Evolutionary conservation across 2,113 vertebrate species (phyloP).

Genomic region (Drymodes brunneopygia): DNA sequence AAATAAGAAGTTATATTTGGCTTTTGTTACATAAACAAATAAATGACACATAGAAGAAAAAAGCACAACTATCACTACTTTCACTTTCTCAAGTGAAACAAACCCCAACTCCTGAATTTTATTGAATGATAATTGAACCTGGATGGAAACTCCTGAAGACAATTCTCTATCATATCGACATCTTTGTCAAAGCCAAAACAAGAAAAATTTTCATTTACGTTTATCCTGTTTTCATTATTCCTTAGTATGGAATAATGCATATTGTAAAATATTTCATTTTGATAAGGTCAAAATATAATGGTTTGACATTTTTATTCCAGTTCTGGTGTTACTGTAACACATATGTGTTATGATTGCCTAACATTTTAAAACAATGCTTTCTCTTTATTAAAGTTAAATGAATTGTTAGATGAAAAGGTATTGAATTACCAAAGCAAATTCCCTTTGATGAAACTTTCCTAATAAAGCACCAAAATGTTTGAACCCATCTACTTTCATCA

Average conservation of each 20-base stretch:
- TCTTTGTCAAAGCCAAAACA: background rate
- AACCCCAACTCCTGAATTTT: background rate
- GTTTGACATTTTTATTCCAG: background rate
- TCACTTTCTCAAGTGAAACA: background rate
- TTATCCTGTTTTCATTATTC: background rate
- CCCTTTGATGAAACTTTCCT: background rate
- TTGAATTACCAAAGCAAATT: background rate
- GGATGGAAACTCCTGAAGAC: background rate
- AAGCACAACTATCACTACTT: fast-evolving
- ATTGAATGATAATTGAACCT: background rate
- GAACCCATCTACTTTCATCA: background rate
- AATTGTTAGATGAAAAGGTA: background rate
- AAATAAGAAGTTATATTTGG: background rate
- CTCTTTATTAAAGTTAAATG: background rate
- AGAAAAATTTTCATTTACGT: background rate
- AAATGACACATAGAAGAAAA: background rate
- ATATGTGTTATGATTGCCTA: background rate
- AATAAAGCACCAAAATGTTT: background rate
- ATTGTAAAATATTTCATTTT: background rate
- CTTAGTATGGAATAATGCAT: background rate
- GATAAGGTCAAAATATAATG: background rate
- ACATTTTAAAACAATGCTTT: background rate
- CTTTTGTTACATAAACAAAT: background rate
- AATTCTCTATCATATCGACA: background rate
- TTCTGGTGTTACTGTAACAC: background rate